Conservation (phyloP, 1,140 invertebrate genomes). For the Brachionus calyciflorus region DNA sequence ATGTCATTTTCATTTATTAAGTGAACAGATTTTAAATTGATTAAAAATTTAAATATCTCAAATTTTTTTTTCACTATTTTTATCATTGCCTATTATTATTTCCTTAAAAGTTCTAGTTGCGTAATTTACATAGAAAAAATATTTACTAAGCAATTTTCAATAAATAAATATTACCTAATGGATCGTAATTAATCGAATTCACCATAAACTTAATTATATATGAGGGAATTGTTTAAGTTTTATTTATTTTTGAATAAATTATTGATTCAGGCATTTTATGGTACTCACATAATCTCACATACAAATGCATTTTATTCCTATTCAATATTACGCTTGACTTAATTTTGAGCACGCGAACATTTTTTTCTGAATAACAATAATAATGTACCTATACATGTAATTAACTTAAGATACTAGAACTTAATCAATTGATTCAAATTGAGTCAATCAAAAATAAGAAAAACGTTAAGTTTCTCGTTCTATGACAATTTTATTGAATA, state of each 20-base stretch:
- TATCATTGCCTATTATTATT: no score
- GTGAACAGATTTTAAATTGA: conserved; percentile 6
- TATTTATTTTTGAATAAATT: not conserved
- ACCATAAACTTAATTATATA: conserved; percentile 14
- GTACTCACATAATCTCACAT: not conserved
- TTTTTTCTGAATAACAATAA: not conserved
- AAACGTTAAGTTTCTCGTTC: conserved; percentile 20
- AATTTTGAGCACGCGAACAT: not conserved
- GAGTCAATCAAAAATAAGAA: not conserved
- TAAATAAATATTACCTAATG: conserved; percentile 14
- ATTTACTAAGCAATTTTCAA: not conserved
- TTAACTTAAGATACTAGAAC: not conserved
- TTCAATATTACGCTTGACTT: not conserved
- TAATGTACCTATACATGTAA: conserved; percentile 22
- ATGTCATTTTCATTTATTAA: conserved; percentile 22
- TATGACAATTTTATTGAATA: no score
- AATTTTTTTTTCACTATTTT: conserved; percentile 6
- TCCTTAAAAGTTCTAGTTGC: no score
- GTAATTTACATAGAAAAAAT: conserved; percentile 12
- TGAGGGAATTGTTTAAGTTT: not conserved
- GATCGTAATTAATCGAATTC: conserved; percentile 16
- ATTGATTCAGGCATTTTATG: not conserved
- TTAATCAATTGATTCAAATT: conserved; percentile 1
- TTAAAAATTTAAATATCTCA: conserved; percentile 28
- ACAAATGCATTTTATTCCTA: not conserved